phyloP scores from a whole-genome alignment of 2,888 invertebrate genomes.

The Phymatocera aterrima region DNA sequence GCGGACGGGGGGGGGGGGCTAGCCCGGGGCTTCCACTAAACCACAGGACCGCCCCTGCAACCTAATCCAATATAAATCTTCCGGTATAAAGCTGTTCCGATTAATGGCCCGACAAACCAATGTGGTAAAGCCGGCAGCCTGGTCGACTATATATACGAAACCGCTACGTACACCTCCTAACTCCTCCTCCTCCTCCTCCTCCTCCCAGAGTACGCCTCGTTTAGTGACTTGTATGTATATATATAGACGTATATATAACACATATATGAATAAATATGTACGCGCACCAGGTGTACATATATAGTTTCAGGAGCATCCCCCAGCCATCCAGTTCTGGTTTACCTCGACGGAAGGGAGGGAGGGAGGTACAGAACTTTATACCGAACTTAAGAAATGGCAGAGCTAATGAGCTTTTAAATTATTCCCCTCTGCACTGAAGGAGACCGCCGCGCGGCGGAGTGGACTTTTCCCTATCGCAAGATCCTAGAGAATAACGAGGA shows the following conservation, averaged over 20 bases:
- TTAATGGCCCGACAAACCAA: slow-evolving; percentile 71
- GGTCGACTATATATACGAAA: neutral
- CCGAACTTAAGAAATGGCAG: slow-evolving; percentile 68
- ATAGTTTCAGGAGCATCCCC: neutral
- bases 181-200: slow-evolving; percentile 40
- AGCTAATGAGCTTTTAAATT: slow-evolving; percentile 73
- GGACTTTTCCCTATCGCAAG: neutral
- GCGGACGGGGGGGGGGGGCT: slow-evolving; percentile 40
- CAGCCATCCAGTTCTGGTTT: neutral
- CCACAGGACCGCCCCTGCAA: slow-evolving; percentile 62
- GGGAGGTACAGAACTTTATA: slow-evolving; percentile 65
- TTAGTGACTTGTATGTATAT: slow-evolving; percentile 22
- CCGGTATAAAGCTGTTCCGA: slow-evolving; percentile 70
- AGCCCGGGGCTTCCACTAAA: slow-evolving; percentile 62
- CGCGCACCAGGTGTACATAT: slow-evolving; percentile 36
- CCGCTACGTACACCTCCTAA: slow-evolving; percentile 55
- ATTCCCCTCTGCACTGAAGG: slow-evolving; percentile 57
- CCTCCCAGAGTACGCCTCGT: slow-evolving; percentile 26
- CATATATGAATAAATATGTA: slow-evolving; percentile 53
- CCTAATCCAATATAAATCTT: slow-evolving; percentile 71
- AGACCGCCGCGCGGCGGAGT: neutral
- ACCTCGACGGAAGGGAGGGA: slow-evolving; percentile 28
- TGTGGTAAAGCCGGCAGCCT: slow-evolving; percentile 62
- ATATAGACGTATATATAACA: neutral
- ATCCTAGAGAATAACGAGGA: slow-evolving; percentile 21